Percentiles rank a stretch among this genome's conserved stretches.
These are phyloP conservation scores for Luehdorfia chinensis DNA, from an alignment of 1,140 invertebrate genomes.

Conservation along the genomic window DNA sequence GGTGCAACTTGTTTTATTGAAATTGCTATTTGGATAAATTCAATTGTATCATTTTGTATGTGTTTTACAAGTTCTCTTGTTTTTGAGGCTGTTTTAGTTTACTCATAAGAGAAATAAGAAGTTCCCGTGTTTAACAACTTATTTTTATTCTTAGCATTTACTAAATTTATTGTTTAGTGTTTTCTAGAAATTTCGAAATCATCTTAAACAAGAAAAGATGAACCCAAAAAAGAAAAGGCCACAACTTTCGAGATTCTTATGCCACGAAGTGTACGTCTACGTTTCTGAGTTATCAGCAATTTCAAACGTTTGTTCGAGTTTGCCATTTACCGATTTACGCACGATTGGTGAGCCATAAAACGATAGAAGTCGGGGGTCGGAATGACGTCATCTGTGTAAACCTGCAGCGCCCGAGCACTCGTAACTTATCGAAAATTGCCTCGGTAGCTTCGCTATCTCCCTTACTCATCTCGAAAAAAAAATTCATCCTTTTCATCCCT, in stretches of 20 bases:
- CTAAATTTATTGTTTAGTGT: too few species aligned
- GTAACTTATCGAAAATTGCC: conserved; percentile 40
- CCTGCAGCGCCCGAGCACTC: conserved; percentile 25
- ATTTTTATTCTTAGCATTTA: too few species aligned
- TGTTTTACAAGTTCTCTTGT: too few species aligned
- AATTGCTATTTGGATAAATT: too few species aligned
- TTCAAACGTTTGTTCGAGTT: conserved; percentile 40
- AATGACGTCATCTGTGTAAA: conserved; percentile 29
- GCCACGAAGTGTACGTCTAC: conserved; percentile 15
- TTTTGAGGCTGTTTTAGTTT: too few species aligned
- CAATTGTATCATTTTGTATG: too few species aligned
- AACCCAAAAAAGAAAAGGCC: too few species aligned
- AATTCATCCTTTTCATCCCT: conserved; percentile 24
- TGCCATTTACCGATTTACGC: conserved; percentile 37
- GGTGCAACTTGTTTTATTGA: conserved; percentile 21
- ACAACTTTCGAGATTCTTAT: too few species aligned
- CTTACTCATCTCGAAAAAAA: conserved; percentile 23
- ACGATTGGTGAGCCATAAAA: conserved; percentile 38
- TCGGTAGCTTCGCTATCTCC: conserved; percentile 26
- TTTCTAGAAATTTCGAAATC: too few species aligned
- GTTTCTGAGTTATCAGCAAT: conserved; percentile 26
- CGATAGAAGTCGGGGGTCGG: conserved; percentile 23
- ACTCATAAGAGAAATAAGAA: too few species aligned
- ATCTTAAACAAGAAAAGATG: too few species aligned
- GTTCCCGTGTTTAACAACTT: too few species aligned